Percentiles rank a stretch among this genome's conserved stretches.
These are phyloP conservation scores for Mohoua ochrocephala DNA, from an alignment of 2,113 vertebrate genomes.

Conservation along the genomic window DNA sequence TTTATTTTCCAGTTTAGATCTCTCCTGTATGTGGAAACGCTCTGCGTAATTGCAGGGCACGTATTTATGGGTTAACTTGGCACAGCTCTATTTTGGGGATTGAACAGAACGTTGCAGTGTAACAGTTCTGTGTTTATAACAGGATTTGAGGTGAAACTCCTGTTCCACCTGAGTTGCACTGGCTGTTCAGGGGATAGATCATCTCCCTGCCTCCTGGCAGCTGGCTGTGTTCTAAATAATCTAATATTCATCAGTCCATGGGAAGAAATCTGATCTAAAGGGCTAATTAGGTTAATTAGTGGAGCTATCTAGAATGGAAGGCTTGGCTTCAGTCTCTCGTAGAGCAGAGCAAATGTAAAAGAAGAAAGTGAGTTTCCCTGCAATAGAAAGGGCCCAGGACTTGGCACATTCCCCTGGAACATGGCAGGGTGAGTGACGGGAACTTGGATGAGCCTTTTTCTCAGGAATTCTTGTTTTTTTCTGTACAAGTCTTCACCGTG, in stretches of 20 bases:
- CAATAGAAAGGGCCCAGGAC: neutral
- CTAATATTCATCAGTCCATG: neutral
- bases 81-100: neutral
- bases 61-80: neutral
- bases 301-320: neutral
- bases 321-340: neutral
- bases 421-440: neutral
- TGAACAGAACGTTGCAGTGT: neutral
- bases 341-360: neutral
- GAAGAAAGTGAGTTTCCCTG: neutral
- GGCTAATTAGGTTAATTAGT: neutral
- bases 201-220: neutral
- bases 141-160: neutral
- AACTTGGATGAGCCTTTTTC: neutral
- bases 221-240: neutral
- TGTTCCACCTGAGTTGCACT: neutral
- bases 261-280: neutral
- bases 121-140: neutral
- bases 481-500: fast-evolving
- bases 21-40: neutral
- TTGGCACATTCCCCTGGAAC: neutral
- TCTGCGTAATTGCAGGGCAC: neutral
- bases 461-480: neutral
- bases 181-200: neutral
- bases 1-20: neutral